Evolutionary conservation across 1,140 invertebrate genomes (phyloP).

Genomic region (Drosophila ambigua): DNA sequence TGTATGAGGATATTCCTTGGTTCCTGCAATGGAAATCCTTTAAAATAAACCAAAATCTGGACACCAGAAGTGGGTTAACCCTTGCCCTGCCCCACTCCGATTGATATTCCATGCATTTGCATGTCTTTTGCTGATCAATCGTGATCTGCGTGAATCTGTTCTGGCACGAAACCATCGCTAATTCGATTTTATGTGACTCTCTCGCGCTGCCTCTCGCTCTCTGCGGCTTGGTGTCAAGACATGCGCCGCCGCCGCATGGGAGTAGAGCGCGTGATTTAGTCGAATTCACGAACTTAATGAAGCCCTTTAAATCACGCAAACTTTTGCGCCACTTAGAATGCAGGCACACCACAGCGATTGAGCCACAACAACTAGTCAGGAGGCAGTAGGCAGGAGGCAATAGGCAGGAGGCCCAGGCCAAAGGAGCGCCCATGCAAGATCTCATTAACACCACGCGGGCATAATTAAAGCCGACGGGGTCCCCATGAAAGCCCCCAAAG

Average conservation of each 20-base stretch:
- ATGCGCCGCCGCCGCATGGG: constrained; percentile 56
- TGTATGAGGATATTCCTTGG: too few relatives aligned
- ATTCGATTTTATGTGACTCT: constrained; percentile 2
- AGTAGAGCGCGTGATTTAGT: constrained; percentile 80
- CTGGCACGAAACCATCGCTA: constrained; percentile 34
- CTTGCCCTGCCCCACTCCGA: too few relatives aligned
- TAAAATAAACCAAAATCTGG: too few relatives aligned
- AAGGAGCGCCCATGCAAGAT: constrained; percentile 62
- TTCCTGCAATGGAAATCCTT: too few relatives aligned
- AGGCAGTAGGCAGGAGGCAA: constrained; percentile 8
- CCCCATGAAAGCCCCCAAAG: constrained; percentile 52
- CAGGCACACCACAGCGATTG: constrained; percentile 44
- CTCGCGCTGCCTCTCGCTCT: not conserved
- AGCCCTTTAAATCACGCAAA: constrained; percentile 84
- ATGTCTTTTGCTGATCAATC: not conserved
- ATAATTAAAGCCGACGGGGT: constrained; percentile 81
- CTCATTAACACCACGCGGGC: constrained; percentile 83
- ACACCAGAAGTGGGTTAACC: too few relatives aligned
- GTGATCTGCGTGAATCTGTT: constrained; percentile 24
- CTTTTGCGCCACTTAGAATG: constrained; percentile 77
- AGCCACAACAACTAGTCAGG: constrained; percentile 71
- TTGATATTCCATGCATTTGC: too few relatives aligned
- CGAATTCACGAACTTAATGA: constrained; percentile 84
- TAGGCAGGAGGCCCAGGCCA: not conserved
- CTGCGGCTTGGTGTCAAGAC: constrained; percentile 62